Base-by-base conservation (phyloP, 2,113 vertebrate species). In the Gymnarchus niloticus region DNA sequence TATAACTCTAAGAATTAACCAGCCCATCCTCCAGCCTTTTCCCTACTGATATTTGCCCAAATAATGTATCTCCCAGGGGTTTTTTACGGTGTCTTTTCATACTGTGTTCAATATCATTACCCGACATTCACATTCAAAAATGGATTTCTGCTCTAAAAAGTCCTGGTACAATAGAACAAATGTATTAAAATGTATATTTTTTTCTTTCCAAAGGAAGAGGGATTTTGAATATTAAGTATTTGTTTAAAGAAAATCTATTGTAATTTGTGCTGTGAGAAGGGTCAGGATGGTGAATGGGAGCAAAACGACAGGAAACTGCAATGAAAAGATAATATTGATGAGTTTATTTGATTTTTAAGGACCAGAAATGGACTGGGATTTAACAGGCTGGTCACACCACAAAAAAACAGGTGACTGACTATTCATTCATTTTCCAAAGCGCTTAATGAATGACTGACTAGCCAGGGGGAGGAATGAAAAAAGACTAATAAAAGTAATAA, bases 171-270 rank as follows among this genome's bases (percentile, higher is more conserved):
- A 23, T 41, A 25, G 28, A 21, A 25, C 51, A 81, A 10, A 54
- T 33, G 54, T n/a, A 19, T 44, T 80, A n/a, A 80, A 51, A 80
- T 2, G 48, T 61, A 61, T 61, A 28, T 28, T 61, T 9, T 33
- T 65, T 61, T 1, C n/a, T 61, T 69, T 84, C 46, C 76, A 2
- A 48, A 57, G 52, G 52, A 57, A 44, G n/a, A 6, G 8, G 33
- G 41, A n/a, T 69, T 54, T 41, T 12, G 59, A 33, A 56, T 3
- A 6, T 21, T 46, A 56, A 77, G 78, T 3, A 2, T 7, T 54
- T 84, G 28, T 73, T 52, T 51, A 51, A 85, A 52, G n/a, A 37
- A 76, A 76, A 85, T 85, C 25, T 1, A 85, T 73, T 56, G 49
- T 76, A 52, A 85, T 54, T 54, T 37, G 28, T 52, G 14, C 73